Conservation (phyloP, 2,888 invertebrate species). For the Drosophila lutescens region DNA sequence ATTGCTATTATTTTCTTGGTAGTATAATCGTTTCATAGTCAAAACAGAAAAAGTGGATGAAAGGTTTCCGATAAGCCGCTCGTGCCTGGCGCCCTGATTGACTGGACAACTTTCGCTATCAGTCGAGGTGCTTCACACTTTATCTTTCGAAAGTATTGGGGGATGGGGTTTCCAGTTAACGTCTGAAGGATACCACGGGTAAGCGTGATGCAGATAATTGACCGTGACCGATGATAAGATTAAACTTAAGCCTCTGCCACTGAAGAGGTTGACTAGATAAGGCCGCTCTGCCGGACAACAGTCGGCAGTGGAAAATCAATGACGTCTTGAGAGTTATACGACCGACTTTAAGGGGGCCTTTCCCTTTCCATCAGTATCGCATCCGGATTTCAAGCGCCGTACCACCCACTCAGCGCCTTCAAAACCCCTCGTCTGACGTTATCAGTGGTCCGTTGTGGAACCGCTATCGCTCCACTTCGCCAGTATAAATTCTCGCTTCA, state of each 20-base stretch:
- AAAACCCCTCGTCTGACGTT: conserved; percentile 13
- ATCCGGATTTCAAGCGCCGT: conserved; percentile 25
- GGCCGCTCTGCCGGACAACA: conserved; percentile 14
- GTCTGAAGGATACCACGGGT: not conserved
- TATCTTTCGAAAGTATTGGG: not conserved
- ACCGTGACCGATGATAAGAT: conserved; percentile 22
- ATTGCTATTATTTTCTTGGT: not conserved
- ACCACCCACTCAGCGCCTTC: not conserved
- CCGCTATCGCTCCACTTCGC: conserved; percentile 10
- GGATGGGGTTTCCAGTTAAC: not conserved
- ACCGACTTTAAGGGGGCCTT: conserved; percentile 10
- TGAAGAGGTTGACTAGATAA: conserved; percentile 13
- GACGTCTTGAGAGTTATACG: conserved; percentile 13
- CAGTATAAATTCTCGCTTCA: not conserved
- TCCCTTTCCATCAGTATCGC: conserved; percentile 31
- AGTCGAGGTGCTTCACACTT: not conserved
- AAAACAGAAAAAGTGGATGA: conserved; percentile 20
- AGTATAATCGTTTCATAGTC: conserved; percentile 12
- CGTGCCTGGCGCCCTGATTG: conserved; percentile 16
- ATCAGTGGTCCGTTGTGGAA: conserved; percentile 14
- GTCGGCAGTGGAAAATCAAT: not conserved
- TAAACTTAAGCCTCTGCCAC: conserved; percentile 12
- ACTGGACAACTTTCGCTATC: conserved; percentile 40
- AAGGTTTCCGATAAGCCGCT: conserved; percentile 3
- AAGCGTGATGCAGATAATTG: conserved; percentile 1